Evolutionary conservation across 2,888 invertebrate species (phyloP).

Genomic region (Gandaritis pyraliata): DNA sequence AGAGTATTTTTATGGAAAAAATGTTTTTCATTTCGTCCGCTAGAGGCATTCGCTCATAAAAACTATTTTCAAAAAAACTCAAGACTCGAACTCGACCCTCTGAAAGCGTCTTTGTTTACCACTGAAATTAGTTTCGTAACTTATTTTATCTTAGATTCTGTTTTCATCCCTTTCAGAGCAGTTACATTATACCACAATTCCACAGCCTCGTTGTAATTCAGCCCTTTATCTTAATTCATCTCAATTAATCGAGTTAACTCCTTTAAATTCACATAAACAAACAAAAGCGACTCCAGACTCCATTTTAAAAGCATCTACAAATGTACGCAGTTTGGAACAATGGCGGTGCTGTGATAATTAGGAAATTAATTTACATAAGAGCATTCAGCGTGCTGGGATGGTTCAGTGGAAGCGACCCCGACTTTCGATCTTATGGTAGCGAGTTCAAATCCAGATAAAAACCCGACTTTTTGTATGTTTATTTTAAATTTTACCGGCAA

Average conservation of each 20-base stretch:
- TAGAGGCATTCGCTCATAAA: too few relatives aligned
- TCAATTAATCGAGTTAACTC: slow-evolving; percentile 35
- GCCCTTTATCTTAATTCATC: slow-evolving; percentile 31
- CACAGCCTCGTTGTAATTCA: slow-evolving; percentile 2
- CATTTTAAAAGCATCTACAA: slow-evolving; percentile 6
- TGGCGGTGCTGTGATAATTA: slow-evolving; percentile 10
- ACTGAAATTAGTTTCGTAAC: too few relatives aligned
- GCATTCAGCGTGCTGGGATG: neutral
- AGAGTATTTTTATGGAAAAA: too few relatives aligned
- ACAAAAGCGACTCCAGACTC: slow-evolving; percentile 25
- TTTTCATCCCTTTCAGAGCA: neutral
- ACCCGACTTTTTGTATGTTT: too few relatives aligned
- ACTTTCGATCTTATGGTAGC: too few relatives aligned
- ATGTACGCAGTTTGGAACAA: slow-evolving; percentile 7
- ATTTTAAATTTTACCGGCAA: too few relatives aligned
- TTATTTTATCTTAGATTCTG: neutral
- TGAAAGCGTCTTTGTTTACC: too few relatives aligned
- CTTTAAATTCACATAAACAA: slow-evolving; percentile 44
- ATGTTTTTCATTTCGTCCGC: too few relatives aligned
- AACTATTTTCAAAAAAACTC: too few relatives aligned
- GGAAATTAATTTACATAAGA: slow-evolving; percentile 12
- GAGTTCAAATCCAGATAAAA: too few relatives aligned
- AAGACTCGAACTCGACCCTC: too few relatives aligned
- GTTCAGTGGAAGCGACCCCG: neutral
- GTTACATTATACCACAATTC: slow-evolving; percentile 2